Conservation (phyloP, 2,888 invertebrate species). For the Druceiella hillmani region DNA sequence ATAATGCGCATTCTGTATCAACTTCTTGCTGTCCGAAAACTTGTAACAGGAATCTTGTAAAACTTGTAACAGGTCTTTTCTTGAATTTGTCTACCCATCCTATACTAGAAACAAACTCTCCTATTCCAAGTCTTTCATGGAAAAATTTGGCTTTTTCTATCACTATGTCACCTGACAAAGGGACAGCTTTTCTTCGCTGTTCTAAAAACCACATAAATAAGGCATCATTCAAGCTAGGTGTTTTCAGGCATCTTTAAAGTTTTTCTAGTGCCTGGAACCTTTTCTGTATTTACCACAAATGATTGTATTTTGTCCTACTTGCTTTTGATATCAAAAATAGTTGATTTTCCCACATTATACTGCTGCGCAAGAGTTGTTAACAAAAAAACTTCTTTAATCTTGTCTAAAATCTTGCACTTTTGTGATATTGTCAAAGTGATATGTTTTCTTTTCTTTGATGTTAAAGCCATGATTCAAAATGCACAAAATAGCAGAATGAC, state of each 20-base stretch:
- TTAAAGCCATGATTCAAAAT: too few relatives aligned
- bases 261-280: constrained; percentile 3
- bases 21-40: too few relatives aligned
- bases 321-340: constrained; percentile 8
- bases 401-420: constrained; percentile 8
- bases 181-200: constrained; percentile 3
- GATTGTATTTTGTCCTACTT: constrained; percentile 5
- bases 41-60: too few relatives aligned
- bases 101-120: constrained; percentile 3
- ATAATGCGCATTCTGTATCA: too few relatives aligned
- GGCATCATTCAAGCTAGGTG: constrained; percentile 2
- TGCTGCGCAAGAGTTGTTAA: constrained; percentile 9
- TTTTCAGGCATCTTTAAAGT: constrained; percentile 3
- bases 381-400: constrained; percentile 9
- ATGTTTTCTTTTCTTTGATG: too few relatives aligned
- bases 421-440: constrained; percentile 6
- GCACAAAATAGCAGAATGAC: constrained; percentile 4
- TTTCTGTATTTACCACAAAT: constrained; percentile 4
- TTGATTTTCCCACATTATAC: constrained; percentile 8
- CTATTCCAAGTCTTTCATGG: constrained; percentile 4
- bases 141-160: constrained; percentile 1
- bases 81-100: constrained; percentile 3
- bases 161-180: constrained; percentile 3
- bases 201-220: constrained; percentile 4
- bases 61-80: constrained; percentile 3